These are phyloP conservation scores for Phrixothrix hirtus DNA, from an alignment of 2,888 invertebrate genomes.

Conservation along the genomic window DNA sequence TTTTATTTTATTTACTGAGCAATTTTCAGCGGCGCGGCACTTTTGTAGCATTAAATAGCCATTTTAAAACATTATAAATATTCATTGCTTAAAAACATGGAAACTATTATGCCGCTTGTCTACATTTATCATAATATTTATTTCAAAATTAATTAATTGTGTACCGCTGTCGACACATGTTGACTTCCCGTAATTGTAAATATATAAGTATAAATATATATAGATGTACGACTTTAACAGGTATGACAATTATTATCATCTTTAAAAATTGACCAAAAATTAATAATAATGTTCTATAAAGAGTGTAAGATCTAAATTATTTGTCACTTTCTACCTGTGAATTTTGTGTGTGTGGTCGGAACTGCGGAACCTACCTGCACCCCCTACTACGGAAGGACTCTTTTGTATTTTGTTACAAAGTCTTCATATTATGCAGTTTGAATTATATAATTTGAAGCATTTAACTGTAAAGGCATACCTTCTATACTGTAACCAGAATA, in stretches of 20 bases:
- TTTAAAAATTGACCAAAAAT: slow-evolving; percentile 10
- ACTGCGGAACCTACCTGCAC: slow-evolving; percentile 8
- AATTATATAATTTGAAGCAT: slow-evolving; percentile 17
- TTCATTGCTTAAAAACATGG: slow-evolving; percentile 41
- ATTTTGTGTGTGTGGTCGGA: slow-evolving; percentile 29
- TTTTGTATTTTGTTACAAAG: slow-evolving; percentile 14
- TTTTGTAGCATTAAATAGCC: slow-evolving; percentile 43
- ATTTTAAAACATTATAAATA: slow-evolving; percentile 44
- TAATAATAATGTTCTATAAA: background rate
- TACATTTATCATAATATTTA: slow-evolving; percentile 44
- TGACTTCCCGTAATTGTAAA: slow-evolving; percentile 30
- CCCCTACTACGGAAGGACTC: slow-evolving; percentile 10
- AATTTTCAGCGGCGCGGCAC: slow-evolving; percentile 44
- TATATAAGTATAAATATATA: slow-evolving; percentile 19
- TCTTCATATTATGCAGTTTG: slow-evolving; percentile 2
- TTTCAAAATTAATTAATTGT: slow-evolving; percentile 40
- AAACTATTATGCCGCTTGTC: slow-evolving; percentile 42
- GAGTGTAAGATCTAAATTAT: slow-evolving; percentile 8
- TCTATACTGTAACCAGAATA: too few relatives aligned
- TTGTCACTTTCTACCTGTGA: slow-evolving; percentile 29
- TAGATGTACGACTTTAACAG: slow-evolving; percentile 1
- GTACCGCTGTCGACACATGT: slow-evolving; percentile 37
- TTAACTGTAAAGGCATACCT: too few relatives aligned
- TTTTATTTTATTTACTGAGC: slow-evolving; percentile 42
- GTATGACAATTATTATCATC: slow-evolving; percentile 10